Evolutionary conservation across 2,888 invertebrate species (phyloP).

Genomic region (Netelia fuscicornis): DNA sequence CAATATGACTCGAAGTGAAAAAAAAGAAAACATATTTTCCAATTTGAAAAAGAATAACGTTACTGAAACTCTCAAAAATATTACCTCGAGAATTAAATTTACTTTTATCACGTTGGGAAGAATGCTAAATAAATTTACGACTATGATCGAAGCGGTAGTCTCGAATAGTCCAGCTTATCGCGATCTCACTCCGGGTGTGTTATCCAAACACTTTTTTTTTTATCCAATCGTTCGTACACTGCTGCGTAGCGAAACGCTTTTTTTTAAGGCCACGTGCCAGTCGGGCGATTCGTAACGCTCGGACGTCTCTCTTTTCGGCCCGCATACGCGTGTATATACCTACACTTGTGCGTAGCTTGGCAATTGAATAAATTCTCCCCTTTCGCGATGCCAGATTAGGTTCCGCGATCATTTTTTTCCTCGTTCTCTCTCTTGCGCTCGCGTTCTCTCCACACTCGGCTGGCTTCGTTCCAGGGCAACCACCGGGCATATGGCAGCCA

Average conservation of each 20-base stretch:
- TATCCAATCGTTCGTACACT: constrained; percentile 21
- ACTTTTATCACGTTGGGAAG: not conserved
- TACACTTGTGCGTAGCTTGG: constrained; percentile 64
- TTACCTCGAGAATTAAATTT: too few relatives aligned
- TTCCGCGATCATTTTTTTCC: constrained; percentile 77
- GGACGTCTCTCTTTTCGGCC: constrained; percentile 51
- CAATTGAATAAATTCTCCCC: constrained; percentile 82
- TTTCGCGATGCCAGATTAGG: constrained; percentile 80
- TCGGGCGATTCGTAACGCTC: constrained; percentile 64
- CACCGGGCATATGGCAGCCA: constrained; percentile 79
- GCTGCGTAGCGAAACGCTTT: constrained; percentile 23
- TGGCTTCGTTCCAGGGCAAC: constrained; percentile 80
- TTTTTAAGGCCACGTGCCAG: constrained; percentile 68
- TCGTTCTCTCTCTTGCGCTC: constrained; percentile 16
- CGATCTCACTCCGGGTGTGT: constrained; percentile 48
- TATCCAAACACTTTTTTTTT: constrained; percentile 68
- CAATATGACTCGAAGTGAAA: not conserved
- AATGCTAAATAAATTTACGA: constrained; percentile 59
- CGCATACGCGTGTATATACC: constrained; percentile 40
- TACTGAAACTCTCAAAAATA: not conserved
- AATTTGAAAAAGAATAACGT: not conserved
- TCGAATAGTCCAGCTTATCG: constrained; percentile 60
- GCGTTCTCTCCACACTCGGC: constrained; percentile 71
- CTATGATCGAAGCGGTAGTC: constrained; percentile 62
- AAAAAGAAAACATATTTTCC: not conserved